These are phyloP conservation scores for Podarcis lilfordi DNA, from an alignment of 2,797 vertebrate genomes.

Conservation along the genomic window DNA sequence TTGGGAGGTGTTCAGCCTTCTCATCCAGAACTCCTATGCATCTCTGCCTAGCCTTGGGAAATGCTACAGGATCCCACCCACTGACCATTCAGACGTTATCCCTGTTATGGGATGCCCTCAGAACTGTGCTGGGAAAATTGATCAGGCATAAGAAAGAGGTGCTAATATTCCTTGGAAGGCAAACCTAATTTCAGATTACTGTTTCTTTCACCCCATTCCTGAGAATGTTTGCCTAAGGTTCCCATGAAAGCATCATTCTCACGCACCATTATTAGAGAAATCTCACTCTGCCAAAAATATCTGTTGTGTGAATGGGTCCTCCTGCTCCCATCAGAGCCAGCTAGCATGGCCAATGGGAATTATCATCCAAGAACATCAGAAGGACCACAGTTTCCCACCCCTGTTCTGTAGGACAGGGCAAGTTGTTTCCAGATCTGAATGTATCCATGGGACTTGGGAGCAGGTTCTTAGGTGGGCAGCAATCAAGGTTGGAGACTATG, in stretches of 20 bases:
- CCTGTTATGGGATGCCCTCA: background rate
- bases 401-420: too few species aligned
- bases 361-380: too few species aligned
- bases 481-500: background rate
- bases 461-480: background rate
- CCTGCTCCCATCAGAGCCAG: background rate
- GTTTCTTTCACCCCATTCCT: background rate
- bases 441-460: background rate
- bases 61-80: too few species aligned
- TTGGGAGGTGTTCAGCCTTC: background rate
- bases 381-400: too few species aligned
- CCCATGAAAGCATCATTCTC: background rate
- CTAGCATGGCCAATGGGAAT: too few species aligned
- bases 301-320: background rate
- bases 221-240: background rate
- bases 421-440: background rate
- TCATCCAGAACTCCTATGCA: background rate
- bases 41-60: background rate
- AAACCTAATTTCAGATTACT: background rate
- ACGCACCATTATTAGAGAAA: background rate
- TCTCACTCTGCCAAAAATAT: background rate
- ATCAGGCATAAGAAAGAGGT: background rate
- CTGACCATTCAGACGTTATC: background rate
- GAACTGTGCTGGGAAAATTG: background rate
- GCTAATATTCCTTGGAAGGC: background rate